Evolutionary conservation across 2,888 invertebrate genomes (phyloP).

Genomic region (Pelosia muscerda): DNA sequence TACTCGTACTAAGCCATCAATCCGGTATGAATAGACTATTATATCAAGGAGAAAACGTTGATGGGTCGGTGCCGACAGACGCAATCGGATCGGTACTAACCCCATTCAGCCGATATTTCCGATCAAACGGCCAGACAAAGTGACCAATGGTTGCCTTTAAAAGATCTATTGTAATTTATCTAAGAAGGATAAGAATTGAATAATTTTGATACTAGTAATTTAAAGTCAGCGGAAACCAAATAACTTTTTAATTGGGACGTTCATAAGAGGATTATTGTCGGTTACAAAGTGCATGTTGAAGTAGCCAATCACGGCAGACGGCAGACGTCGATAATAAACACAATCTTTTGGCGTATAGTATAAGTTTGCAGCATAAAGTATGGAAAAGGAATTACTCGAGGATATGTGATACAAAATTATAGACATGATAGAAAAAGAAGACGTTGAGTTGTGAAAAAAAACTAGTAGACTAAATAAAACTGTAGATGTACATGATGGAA

Average conservation of each 20-base stretch:
- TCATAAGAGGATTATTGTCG: conserved; percentile 30
- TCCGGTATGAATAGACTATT: neutral
- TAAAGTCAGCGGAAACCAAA: conserved; percentile 28
- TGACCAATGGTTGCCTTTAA: neutral
- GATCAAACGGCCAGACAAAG: conserved; percentile 6
- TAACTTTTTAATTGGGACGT: conserved; percentile 45
- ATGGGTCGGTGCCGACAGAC: conserved; percentile 17
- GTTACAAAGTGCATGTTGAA: conserved; percentile 33
- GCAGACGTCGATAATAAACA: conserved; percentile 39
- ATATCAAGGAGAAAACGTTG: conserved; percentile 13
- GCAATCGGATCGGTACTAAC: neutral
- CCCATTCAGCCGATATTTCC: conserved; percentile 7
- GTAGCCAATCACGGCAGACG: too few species aligned
- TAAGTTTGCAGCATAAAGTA: conserved; percentile 3
- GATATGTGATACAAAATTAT: neutral
- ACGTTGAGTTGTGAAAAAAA: too few species aligned
- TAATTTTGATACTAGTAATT: neutral
- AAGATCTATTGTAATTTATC: conserved; percentile 12
- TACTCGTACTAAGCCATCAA: neutral
- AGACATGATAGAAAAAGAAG: neutral
- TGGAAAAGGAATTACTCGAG: conserved; percentile 16
- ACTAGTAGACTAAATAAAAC: too few species aligned
- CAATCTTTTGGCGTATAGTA: conserved; percentile 9
- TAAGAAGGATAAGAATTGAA: neutral
- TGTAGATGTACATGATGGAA: too few species aligned